These are phyloP conservation scores for Ceratoteleas bidentatus DNA, from an alignment of 1,140 invertebrate species.

Conservation along the genomic window DNA sequence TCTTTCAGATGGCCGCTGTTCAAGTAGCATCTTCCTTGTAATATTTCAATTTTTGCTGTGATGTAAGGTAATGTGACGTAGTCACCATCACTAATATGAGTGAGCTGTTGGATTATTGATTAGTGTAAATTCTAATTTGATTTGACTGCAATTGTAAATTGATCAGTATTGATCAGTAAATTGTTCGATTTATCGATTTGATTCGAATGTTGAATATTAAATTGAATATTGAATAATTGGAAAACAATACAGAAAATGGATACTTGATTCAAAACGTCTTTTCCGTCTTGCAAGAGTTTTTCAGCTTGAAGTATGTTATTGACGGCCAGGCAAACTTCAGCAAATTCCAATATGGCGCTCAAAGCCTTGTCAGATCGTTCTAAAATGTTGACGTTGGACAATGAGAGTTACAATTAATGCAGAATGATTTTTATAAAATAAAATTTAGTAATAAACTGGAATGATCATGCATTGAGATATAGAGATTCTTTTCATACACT, in stretches of 20 bases:
- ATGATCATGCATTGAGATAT: too few relatives aligned
- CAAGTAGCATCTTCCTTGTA: constrained; percentile 78
- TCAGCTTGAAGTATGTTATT: constrained; percentile 81
- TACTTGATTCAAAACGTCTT: constrained; percentile 69
- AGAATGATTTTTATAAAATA: not conserved
- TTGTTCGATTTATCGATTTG: too few relatives aligned
- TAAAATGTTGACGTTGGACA: constrained; percentile 31
- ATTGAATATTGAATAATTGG: too few relatives aligned
- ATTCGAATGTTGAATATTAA: too few relatives aligned
- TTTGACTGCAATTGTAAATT: too few relatives aligned
- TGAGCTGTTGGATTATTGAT: too few relatives aligned
- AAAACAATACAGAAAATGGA: constrained; percentile 6
- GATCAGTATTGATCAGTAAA: too few relatives aligned
- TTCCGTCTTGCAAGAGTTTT: constrained; percentile 79
- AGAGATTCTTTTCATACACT: too few relatives aligned
- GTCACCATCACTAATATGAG: constrained; percentile 59
- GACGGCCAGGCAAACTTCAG: constrained; percentile 79
- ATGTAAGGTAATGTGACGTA: constrained; percentile 75
- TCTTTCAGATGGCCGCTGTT: constrained; percentile 74
- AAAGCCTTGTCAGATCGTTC: constrained; percentile 73
- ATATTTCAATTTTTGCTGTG: constrained; percentile 78
- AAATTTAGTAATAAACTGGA: not conserved
- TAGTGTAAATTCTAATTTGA: too few relatives aligned
- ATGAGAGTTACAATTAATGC: not conserved
- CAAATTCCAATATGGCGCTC: constrained; percentile 82